A percentile compares a stretch with the other conserved stretches of the same genome.
These are phyloP conservation scores for Mormyrus proboscirostris DNA, from an alignment of 2,797 vertebrate species.

Conservation along the genomic window DNA sequence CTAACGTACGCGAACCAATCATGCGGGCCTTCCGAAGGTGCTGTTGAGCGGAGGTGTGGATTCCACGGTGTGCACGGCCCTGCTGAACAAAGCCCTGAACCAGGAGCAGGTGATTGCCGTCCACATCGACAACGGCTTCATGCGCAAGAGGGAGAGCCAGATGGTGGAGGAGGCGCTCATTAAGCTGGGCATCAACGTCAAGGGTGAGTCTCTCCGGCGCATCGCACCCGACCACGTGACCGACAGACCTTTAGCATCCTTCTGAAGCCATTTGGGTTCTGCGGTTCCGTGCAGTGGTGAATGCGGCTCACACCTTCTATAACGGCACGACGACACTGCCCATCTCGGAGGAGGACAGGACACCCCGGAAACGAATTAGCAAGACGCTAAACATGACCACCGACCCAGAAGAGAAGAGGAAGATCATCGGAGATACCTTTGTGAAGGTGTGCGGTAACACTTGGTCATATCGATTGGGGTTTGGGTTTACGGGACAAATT, in stretches of 20 bases:
- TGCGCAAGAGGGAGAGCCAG: conserved; percentile 94
- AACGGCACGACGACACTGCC: conserved; percentile 96
- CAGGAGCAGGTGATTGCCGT: conserved; percentile 93
- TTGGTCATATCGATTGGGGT: not conserved
- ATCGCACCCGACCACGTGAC: not conserved
- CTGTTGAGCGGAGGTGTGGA: conserved; percentile 95
- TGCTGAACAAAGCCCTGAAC: conserved; percentile 88
- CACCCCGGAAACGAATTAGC: conserved; percentile 95
- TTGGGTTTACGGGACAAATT: not conserved
- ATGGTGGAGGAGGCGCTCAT: conserved; percentile 93
- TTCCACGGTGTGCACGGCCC: conserved; percentile 95
- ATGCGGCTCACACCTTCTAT: conserved; percentile 96
- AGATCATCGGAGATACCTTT: conserved; percentile 98
- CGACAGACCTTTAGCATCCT: not conserved
- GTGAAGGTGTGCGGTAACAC: conserved; percentile 73
- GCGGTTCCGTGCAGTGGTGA: conserved; percentile 70
- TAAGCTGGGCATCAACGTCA: conserved; percentile 82
- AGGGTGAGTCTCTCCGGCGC: not conserved
- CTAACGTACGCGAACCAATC: not conserved
- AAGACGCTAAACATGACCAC: conserved; percentile 99
- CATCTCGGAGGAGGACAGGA: conserved; percentile 96
- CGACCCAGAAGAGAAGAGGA: conserved; percentile 96
- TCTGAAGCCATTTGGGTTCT: not conserved
- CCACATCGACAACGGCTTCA: conserved; percentile 98
- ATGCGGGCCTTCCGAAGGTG: conserved; percentile 61